Base-by-base conservation (phyloP, 2,113 vertebrate genomes). In the Mastomys natalensis region DNA sequence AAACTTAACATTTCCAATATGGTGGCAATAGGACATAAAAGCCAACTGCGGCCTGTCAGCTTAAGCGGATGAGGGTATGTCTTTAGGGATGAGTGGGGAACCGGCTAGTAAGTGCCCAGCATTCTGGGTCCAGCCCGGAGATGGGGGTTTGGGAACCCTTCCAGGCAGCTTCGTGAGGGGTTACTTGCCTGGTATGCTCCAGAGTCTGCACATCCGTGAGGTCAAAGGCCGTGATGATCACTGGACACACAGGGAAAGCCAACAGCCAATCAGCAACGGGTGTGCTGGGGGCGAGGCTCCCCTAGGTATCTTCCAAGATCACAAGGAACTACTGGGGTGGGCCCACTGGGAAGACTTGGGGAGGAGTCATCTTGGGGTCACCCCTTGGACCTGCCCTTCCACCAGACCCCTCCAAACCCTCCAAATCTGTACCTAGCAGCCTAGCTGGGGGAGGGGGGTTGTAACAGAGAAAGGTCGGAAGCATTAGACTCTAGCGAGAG, bases 171-270 rank as follows among this genome's bases (percentile, higher is more conserved):
- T 72, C 22, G 9, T 3, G 3, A 72, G 72, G 55, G 92, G 7
- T 48, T 86, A 98, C 99, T 98, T 98, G 99, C 99, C 98, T 98
- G 87, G 99, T 99, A 77, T 99, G 98, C 78, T 99, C 99, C 96
- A 99, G 98, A 26, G 99, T 99, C 95, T 98, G 98, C 92, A 99
- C 98, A 58, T 99, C 97, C 26, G 98, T 96, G 95, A 99, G 97
- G 98, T 99, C 98, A 97, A 99, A 99, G 88, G 98, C 98, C 1
- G 98, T 98, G 97, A 99, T 98, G 96, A 99, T 99, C 94, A 98
- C 99, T 99, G 97, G 58, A 81, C 45, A 73, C 2, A 73, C 2
- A 17, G 60, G 74, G 21, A 81, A 86, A 96, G 21, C 40, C 86
- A 26, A 78, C 26, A 90, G 78, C 55, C 3, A 21, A 48, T 96